Percentiles rank a stretch among this genome's conserved stretches.
Conservation (phyloP, 2,888 invertebrate genomes). For the Hofmannophila pseudospretella region DNA sequence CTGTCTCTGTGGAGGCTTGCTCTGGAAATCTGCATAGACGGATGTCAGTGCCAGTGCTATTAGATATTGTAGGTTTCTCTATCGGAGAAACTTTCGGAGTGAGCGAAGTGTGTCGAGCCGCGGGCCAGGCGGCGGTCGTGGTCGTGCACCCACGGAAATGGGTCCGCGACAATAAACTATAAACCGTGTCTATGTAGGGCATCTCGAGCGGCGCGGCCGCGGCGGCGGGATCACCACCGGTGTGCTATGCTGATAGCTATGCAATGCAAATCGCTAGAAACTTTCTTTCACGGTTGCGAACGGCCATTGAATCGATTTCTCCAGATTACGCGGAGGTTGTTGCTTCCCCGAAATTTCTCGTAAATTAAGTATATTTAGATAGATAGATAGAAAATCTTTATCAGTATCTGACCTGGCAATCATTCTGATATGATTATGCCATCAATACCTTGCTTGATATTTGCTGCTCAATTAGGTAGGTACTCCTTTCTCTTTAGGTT, state of each 20-base stretch:
- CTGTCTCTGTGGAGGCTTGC: constrained; percentile 57
- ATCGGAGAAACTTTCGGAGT: constrained; percentile 72
- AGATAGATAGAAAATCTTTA: neutral
- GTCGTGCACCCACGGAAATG: constrained; percentile 70
- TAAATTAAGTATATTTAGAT: too few species aligned
- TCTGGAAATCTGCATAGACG: constrained; percentile 77
- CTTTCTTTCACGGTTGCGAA: constrained; percentile 66
- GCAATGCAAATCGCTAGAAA: constrained; percentile 70
- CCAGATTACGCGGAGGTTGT: constrained; percentile 18
- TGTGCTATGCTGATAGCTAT: constrained; percentile 28
- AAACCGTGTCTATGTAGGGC: constrained; percentile 67
- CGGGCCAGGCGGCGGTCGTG: constrained; percentile 40
- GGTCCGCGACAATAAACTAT: constrained; percentile 69
- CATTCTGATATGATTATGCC: too few species aligned
- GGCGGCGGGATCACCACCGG: constrained; percentile 31
- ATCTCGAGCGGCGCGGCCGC: constrained; percentile 41
- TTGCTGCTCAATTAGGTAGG: too few species aligned
- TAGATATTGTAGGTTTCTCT: constrained; percentile 74
- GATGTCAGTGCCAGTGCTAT: constrained; percentile 64
- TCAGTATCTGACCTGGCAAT: too few species aligned
- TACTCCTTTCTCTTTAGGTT: too few species aligned
- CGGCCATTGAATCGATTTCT: constrained; percentile 69
- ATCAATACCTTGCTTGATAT: too few species aligned
- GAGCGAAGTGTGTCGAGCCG: constrained; percentile 64
- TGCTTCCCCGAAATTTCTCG: neutral